A percentile compares a stretch with the other conserved stretches of the same genome.
These are phyloP conservation scores for Eurosta solidaginis DNA, from an alignment of 1,140 invertebrate genomes.

Conservation along the genomic window DNA sequence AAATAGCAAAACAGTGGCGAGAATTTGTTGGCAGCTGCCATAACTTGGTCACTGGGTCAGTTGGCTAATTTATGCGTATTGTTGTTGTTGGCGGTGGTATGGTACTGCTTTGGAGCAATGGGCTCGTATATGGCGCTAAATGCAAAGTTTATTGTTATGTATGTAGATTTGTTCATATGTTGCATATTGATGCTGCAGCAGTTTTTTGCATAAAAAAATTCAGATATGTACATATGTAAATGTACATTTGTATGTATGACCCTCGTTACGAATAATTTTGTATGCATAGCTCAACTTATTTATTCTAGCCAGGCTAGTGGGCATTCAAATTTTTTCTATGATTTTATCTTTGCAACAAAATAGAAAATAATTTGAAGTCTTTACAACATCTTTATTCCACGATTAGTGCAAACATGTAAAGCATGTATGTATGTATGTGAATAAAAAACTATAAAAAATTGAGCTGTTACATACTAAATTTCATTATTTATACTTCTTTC, in stretches of 20 bases:
- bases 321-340: background rate
- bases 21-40: conserved; percentile 21
- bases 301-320: background rate
- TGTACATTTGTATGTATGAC: too few relatives aligned
- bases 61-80: conserved; percentile 19
- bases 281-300: background rate
- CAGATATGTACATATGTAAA: background rate
- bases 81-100: background rate
- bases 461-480: too few relatives aligned
- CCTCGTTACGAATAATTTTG: too few relatives aligned
- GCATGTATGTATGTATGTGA: background rate
- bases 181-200: background rate
- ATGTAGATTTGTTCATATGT: background rate
- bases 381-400: background rate
- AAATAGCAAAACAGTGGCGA: background rate
- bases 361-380: background rate
- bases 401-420: background rate
- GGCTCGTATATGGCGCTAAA: too few relatives aligned
- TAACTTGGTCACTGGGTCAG: conserved; percentile 28
- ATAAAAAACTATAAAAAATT: too few relatives aligned
- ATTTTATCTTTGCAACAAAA: background rate
- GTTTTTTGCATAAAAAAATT: background rate
- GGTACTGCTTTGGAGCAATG: too few relatives aligned
- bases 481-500: too few relatives aligned
- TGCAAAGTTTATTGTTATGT: too few relatives aligned